These are phyloP conservation scores for Folsomia candida DNA, from an alignment of 2,888 invertebrate species.

Conservation along the genomic window DNA sequence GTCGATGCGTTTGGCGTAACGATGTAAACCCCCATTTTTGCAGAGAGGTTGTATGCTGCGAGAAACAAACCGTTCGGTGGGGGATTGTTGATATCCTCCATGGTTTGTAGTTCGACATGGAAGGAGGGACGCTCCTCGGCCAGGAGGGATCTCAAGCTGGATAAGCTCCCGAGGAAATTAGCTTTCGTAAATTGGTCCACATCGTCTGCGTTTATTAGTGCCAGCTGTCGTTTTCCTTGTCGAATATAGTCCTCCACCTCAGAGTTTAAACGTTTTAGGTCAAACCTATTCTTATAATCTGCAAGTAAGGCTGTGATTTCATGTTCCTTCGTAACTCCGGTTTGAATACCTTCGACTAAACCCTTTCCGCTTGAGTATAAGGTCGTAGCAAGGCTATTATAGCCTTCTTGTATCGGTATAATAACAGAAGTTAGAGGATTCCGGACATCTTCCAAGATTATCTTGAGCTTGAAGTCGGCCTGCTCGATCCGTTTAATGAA, in stretches of 20 bases:
- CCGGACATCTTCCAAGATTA: background rate
- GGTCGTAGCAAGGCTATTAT: background rate
- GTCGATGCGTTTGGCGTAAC: background rate
- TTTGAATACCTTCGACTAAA: background rate
- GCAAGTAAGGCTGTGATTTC: background rate
- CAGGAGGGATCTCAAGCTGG: background rate
- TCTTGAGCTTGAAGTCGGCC: background rate
- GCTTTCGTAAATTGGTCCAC: background rate
- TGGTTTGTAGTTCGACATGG: background rate
- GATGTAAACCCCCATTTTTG: background rate
- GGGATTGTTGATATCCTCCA: background rate
- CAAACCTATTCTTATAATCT: background rate
- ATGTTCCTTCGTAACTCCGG: background rate
- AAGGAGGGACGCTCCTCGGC: background rate
- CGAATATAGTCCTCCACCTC: background rate
- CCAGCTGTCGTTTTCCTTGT: background rate
- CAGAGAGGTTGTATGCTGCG: background rate
- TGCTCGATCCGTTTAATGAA: background rate
- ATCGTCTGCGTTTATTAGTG: background rate
- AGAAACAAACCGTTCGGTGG: background rate
- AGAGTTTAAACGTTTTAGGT: background rate
- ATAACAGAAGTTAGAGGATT: background rate
- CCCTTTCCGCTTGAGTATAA: background rate
- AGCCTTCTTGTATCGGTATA: background rate
- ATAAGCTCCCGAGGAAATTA: background rate